Base-by-base conservation (phyloP, 1,140 invertebrate species). In the Agrypnia vestita region DNA sequence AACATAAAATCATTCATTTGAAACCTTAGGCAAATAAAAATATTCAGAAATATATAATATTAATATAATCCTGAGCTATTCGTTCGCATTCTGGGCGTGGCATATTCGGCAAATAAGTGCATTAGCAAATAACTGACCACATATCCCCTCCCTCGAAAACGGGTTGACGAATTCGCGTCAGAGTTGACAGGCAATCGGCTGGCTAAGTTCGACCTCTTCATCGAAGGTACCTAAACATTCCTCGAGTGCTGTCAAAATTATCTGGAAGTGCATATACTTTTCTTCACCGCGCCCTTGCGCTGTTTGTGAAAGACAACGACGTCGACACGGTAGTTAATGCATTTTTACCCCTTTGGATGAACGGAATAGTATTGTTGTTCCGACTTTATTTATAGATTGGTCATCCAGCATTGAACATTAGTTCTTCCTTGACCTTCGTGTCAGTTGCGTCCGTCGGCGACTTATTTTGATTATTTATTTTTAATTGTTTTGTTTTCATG, bases 311-410 rank as follows among this genome's bases (percentile, higher is more conserved):
- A 59, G 7, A 3, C 15, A 19, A 59, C 7, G 17, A 17, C 21
- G 17, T 59, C 55, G 11, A 21, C 9, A 59, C 13, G 17, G n/a
- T 46, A 74, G 53, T 51, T 74, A 19, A 74, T 46, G 79, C 76
- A 81, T 56, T 64, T 64, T 81, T 81, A 81, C 80, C 80, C 80
- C 80, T 81, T 81, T 81, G 46, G 73, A 71, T 61, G 21, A 74
- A 61, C 61, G 21, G n/a, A 64, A 46, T 64, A 62, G 43, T 73
- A 71, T 72, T 81, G 69, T 81, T 51, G 75, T 61, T 25, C n/a
- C 35, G 9, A 55, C 13, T 13, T 43, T 61, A 21, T 75, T 79
- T 76, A 73, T 76, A 71, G 25, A 19, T 47, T 78, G 76, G 71
- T 78, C 80, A 81, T 67, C 76, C 75, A 55, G 51, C 75, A 64